Conservation (phyloP, 2,888 invertebrate genomes). For the Scaptomyza caliginosa region DNA sequence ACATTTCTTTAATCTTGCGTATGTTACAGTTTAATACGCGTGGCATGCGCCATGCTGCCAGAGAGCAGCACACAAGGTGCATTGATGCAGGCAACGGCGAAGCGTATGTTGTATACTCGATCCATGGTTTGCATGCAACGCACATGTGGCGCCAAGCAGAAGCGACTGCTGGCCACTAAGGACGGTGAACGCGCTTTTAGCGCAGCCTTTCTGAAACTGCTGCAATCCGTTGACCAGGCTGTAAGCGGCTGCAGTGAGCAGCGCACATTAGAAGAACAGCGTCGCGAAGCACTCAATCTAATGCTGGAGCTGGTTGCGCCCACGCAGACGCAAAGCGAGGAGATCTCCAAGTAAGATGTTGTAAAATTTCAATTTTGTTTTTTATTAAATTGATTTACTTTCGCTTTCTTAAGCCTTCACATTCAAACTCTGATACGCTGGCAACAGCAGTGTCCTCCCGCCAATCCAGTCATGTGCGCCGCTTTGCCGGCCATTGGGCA, state of each 20-base stretch:
- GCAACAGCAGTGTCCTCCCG: constrained; percentile 77
- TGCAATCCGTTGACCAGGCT: constrained; percentile 74
- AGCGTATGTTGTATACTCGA: constrained; percentile 83
- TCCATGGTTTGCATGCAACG: constrained; percentile 80
- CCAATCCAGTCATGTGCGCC: constrained; percentile 76
- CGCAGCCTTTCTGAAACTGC: constrained; percentile 72
- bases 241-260: constrained; percentile 59
- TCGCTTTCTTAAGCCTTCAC: constrained; percentile 69
- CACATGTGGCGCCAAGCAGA: constrained; percentile 80
- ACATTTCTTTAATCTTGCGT: not conserved
- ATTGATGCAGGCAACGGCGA: constrained; percentile 74
- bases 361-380: not conserved
- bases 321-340: constrained; percentile 82
- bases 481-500: constrained; percentile 81
- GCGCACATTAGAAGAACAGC: constrained; percentile 72
- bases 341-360: constrained; percentile 81
- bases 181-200: constrained; percentile 79
- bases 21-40: constrained; percentile 69
- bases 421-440: constrained; percentile 81
- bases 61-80: constrained; percentile 56
- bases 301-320: constrained; percentile 82
- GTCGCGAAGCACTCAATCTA: constrained; percentile 81
- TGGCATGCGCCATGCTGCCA: constrained; percentile 78
- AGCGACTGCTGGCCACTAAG: constrained; percentile 78
- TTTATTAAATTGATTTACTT: not conserved